Conservation (phyloP, 1,140 invertebrate genomes). For the Euura saliciscinereae region DNA sequence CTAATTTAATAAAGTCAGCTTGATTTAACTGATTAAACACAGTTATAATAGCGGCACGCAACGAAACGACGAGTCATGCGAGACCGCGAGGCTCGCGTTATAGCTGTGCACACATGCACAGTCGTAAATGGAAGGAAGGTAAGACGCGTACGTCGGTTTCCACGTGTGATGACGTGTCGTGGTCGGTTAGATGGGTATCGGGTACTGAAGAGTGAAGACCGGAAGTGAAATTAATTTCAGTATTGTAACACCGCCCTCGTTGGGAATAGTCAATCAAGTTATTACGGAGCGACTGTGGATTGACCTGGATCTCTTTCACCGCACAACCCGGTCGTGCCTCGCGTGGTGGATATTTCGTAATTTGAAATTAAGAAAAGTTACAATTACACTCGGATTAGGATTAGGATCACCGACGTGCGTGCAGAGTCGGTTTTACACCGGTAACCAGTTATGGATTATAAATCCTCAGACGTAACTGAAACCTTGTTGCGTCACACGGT, state of each 20-base stretch:
- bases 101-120: neutral
- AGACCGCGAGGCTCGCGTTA: neutral
- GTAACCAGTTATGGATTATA: neutral
- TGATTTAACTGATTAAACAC: conserved; percentile 5
- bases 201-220: neutral
- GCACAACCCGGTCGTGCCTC: neutral
- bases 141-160: neutral
- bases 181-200: neutral
- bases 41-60: neutral
- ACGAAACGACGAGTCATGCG: conserved; percentile 6
- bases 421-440: neutral
- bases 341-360: neutral
- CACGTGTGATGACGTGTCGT: no score
- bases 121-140: neutral
- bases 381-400: neutral
- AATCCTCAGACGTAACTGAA: neutral
- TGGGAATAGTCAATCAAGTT: neutral
- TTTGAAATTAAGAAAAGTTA: neutral
- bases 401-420: conserved; percentile 2
- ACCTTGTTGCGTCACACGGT: neutral
- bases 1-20: conserved; percentile 4
- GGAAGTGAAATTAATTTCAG: conserved; percentile 3
- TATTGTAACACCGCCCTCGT: neutral
- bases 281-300: neutral
- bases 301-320: neutral